A percentile compares a stretch with the other conserved stretches of the same genome.
Conservation (phyloP, 2,888 invertebrate species). For the Baccha elongata region DNA sequence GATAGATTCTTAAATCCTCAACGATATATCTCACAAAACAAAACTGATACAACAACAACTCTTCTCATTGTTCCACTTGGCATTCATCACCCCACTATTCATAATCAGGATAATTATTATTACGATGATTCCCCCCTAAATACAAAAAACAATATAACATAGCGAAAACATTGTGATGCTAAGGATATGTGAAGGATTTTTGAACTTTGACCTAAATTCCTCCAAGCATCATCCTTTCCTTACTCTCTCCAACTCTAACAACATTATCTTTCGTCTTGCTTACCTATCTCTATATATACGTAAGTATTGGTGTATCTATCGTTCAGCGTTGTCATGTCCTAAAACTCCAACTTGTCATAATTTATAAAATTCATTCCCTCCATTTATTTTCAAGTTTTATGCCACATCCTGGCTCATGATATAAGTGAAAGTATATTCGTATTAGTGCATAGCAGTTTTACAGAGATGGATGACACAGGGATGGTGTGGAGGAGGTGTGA, state of each 20-base stretch:
- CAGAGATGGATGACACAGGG: not conserved
- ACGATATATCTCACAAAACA: not conserved
- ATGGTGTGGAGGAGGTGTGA: not conserved
- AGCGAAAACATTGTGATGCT: conserved; percentile 42
- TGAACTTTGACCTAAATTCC: conserved; percentile 69
- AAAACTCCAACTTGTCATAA: conserved; percentile 70
- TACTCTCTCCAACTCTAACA: conserved; percentile 8
- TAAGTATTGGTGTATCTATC: no score
- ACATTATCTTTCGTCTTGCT: not conserved
- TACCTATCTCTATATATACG: not conserved
- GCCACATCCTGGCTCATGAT: conserved; percentile 23
- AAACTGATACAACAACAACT: not conserved
- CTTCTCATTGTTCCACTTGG: conserved; percentile 55
- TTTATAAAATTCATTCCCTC: conserved; percentile 58
- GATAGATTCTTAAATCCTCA: conserved; percentile 12
- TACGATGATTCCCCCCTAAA: conserved; percentile 32
- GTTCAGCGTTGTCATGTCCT: conserved; percentile 48
- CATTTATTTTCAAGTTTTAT: conserved; percentile 46
- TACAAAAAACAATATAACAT: conserved; percentile 22
- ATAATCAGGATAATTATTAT: conserved; percentile 63
- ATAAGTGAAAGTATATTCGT: conserved; percentile 53
- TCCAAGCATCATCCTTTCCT: conserved; percentile 32
- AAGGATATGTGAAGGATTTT: conserved; percentile 67
- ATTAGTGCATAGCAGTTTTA: conserved; percentile 6
- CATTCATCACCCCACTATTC: conserved; percentile 21